A percentile compares a stretch with the other conserved stretches of the same genome.
These are phyloP conservation scores for Sciurus carolinensis DNA, from an alignment of 2,797 vertebrate species.

Conservation along the genomic window DNA sequence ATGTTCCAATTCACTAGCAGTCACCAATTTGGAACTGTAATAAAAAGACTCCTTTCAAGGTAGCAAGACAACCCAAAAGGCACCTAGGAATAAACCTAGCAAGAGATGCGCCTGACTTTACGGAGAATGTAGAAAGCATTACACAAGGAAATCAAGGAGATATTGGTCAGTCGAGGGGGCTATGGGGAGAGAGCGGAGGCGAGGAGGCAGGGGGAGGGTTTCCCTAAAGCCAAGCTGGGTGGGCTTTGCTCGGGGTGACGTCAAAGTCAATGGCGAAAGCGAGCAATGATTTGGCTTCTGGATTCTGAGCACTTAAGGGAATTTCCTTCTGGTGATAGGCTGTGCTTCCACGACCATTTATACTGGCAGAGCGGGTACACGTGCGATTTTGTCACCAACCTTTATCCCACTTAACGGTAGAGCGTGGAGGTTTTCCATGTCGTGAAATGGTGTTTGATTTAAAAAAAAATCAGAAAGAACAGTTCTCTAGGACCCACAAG, in stretches of 20 bases:
- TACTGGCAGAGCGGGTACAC: background rate
- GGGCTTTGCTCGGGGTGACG: background rate
- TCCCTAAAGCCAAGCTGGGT: rapidly evolving
- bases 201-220: background rate
- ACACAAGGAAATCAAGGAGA: slow-evolving; percentile 13
- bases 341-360: background rate
- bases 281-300: background rate
- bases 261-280: background rate
- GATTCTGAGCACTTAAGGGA: background rate
- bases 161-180: background rate
- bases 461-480: background rate
- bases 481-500: slow-evolving; percentile 23
- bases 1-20: background rate
- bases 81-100: background rate
- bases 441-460: slow-evolving; percentile 44
- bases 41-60: slow-evolving; percentile 1
- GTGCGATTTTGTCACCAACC: background rate
- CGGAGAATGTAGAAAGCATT: slow-evolving; percentile 60
- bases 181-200: background rate
- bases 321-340: background rate
- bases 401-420: background rate
- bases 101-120: slow-evolving; percentile 40
- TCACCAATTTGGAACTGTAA: background rate
- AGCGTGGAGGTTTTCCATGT: background rate
- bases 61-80: slow-evolving; percentile 10